Evolutionary conservation across 1,140 invertebrate genomes (phyloP), one percentile per base, ranked within the genome.

Genomic region (Drosophila baimaii): DNA sequence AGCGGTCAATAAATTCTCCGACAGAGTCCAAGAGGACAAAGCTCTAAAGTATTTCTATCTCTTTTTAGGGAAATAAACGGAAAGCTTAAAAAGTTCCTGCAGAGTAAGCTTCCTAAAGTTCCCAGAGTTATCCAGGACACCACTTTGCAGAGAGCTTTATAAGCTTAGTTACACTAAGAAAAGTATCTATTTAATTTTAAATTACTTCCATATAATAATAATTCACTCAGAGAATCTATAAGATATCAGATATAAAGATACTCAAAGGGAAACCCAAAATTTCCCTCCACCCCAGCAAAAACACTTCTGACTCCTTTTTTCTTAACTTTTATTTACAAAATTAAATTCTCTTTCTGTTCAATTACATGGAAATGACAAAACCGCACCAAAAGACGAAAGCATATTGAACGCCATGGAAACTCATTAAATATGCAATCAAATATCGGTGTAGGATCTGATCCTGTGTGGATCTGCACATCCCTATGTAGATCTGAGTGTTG

Each of bases 251-350:
- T n/a, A n/a, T n/a, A n/a, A n/a, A n/a, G n/a, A n/a, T n/a, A n/a
- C n/a, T n/a, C n/a, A n/a, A n/a, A n/a, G n/a, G n/a, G n/a, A n/a
- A n/a, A n/a, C n/a, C n/a, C n/a, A n/a, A n/a, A n/a, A n/a, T n/a
- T n/a, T n/a, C n/a, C n/a, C n/a, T n/a, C n/a, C 33, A 12, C 17
- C 37, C 1, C 17, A 35, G 8, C 7, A 54, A 39, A 13, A 41
- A 55, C 33, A 79, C 5, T 31, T 35, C 9, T 0, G n/a, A 29
- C 15, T 69, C 72, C 76, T 88, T 86, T 88, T 72, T 86, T 86
- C 74, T 78, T 75, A 77, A 88, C 80, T 79, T 86, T 86, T 86
- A 86, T 86, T 86, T 86, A 86, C 84, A 86, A 86, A 86, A 88
- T 83, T 79, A 89, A 80, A 89, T 83, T 54, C 59, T 54, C 75